phyloP scores from a whole-genome alignment of 2,113 vertebrate genomes.

The Myotis yumanensis region DNA sequence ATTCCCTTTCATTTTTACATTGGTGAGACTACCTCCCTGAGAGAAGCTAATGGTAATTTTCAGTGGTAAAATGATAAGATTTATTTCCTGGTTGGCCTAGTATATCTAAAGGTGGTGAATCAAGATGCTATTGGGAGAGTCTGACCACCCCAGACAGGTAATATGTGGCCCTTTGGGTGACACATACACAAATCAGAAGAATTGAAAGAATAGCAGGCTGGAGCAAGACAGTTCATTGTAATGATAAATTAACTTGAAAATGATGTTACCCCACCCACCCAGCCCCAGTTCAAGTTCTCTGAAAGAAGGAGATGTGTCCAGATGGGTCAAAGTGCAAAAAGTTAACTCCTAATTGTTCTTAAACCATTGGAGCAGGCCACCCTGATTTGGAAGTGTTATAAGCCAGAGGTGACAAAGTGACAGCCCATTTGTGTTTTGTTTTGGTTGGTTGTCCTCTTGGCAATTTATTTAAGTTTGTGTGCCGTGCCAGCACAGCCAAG shows the following conservation, averaged over 20 bases:
- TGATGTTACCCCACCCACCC: background rate
- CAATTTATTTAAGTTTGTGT: background rate
- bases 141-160: background rate
- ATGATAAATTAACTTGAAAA: background rate
- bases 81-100: background rate
- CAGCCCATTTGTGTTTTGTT: background rate
- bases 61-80: background rate
- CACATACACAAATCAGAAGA: background rate
- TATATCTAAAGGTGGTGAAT: background rate
- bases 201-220: background rate
- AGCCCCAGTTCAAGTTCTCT: background rate
- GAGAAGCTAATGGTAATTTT: background rate
- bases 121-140: background rate
- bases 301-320: background rate
- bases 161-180: background rate
- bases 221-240: background rate
- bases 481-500: too few relatives aligned
- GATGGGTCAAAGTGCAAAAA: background rate
- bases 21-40: background rate
- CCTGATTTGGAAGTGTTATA: background rate
- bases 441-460: background rate
- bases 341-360: background rate
- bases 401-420: background rate
- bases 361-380: background rate
- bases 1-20: background rate